These are phyloP conservation scores for Ondatra zibethicus DNA, from an alignment of 2,113 vertebrate genomes.

Conservation along the genomic window DNA sequence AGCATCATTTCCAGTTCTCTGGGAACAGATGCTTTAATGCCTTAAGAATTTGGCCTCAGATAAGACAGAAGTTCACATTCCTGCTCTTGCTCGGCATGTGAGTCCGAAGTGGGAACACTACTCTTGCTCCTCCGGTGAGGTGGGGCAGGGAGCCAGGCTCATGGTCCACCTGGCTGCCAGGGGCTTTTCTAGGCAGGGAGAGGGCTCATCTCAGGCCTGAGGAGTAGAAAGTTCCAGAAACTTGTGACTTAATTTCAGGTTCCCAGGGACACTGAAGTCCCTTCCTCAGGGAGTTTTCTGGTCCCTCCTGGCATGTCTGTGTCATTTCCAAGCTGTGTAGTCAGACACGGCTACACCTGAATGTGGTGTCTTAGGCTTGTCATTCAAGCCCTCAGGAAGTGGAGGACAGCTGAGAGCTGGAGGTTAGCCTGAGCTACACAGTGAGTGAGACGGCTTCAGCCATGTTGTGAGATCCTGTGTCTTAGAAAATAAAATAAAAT, in stretches of 20 bases:
- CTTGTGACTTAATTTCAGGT: not conserved
- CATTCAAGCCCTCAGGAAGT: not conserved
- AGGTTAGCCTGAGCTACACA: not conserved
- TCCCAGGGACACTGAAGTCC: not conserved
- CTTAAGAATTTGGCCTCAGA: slow-evolving; percentile 43
- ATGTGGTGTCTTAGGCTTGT: not conserved
- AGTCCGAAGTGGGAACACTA: not conserved
- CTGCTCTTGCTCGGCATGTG: not conserved
- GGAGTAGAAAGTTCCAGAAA: not conserved
- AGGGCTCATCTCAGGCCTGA: not conserved
- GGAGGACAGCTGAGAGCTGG: not conserved
- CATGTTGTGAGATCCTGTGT: not conserved
- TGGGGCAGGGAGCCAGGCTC: not conserved
- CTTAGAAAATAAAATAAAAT: not conserved
- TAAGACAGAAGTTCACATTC: slow-evolving; percentile 34
- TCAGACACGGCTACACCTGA: not conserved
- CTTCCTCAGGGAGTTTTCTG: not conserved
- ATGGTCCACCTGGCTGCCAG: not conserved
- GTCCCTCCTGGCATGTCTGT: not conserved
- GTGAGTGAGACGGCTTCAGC: not conserved
- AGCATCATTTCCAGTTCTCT: not conserved
- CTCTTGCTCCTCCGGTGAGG: not conserved
- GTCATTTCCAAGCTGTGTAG: not conserved
- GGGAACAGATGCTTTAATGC: not conserved
- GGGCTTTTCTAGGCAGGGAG: not conserved